Base-by-base conservation (phyloP, 1,140 invertebrate genomes). In the Tetramorium parvispinum region DNA sequence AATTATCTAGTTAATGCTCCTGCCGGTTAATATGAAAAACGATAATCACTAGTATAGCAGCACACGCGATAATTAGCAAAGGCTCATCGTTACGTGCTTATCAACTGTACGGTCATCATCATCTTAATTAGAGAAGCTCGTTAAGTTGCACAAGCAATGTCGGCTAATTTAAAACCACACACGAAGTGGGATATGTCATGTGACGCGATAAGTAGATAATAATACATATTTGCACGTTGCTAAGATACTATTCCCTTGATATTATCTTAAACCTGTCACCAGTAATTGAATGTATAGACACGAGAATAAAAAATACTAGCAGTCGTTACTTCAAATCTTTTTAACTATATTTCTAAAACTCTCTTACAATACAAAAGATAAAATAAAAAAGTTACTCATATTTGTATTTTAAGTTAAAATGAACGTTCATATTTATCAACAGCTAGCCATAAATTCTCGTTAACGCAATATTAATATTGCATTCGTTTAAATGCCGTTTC, bases 41-140 rank as follows among this genome's bases (percentile, higher is more conserved):
- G 68, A 78, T 78, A 78, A 85, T 65, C 73, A 46, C 59, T 59
- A 32, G 43, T 85, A 46, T 65, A 55, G 59, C 59, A 55, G 59
- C 59, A 55, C 82, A 53, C 82, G 32, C 24, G 32, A n/a, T 85
- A 85, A 85, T 78, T 85, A 85, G 70, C 82, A 43, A 76, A 63
- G 46, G 46, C 43, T 55, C n/a, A 10, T 78, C 59, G 21, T 78
- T 85, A 65, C 71, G 46, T 85, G 73, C 82, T 85, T 85, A 78
- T 85, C 61, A 85, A 51, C 73, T n/a, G 59, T 66, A 78, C 21
- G 59, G 46, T 78, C 59, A 78, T 65, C 40, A 63, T 76, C 49
- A 63, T 85, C 82, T 78, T 78, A 85, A 85, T 85, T 85, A 85
- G 32, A 43, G 10, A 2, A 43, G 32, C 73, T 78, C 46, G 46